phyloP scores from a whole-genome alignment of 53 echinoderm and acorn worm species.

The Holothuria leucospilota region DNA sequence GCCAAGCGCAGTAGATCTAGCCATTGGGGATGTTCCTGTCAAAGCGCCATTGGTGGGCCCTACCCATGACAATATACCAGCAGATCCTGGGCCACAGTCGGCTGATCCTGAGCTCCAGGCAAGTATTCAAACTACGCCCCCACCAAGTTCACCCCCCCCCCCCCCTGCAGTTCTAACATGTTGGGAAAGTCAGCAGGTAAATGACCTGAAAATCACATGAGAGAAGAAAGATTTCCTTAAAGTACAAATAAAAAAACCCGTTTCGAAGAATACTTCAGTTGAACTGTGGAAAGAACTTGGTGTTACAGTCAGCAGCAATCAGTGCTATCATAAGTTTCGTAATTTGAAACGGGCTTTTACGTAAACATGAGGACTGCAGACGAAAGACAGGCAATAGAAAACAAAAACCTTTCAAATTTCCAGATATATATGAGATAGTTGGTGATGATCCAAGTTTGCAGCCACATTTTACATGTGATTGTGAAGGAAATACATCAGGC shows the following conservation, averaged over 20 bases:
- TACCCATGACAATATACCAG: too few relatives aligned
- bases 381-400: neutral
- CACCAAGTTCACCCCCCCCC: too few relatives aligned
- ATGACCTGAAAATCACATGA: too few relatives aligned
- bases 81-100: too few relatives aligned
- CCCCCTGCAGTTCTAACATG: too few relatives aligned
- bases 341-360: constrained; percentile 10
- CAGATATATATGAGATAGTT: neutral
- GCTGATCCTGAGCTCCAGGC: too few relatives aligned
- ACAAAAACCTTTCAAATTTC: neutral
- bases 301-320: neutral
- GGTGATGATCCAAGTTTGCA: constrained; percentile 23
- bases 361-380: constrained; percentile 2
- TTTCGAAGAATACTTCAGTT: neutral
- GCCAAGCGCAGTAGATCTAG: too few relatives aligned
- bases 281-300: neutral
- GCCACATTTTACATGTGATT: neutral
- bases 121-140: too few relatives aligned
- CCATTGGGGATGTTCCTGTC: too few relatives aligned
- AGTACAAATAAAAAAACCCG: neutral
- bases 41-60: too few relatives aligned
- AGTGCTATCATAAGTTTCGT: constrained; percentile 3
- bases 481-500: constrained; percentile 2
- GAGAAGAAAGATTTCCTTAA: too few relatives aligned
- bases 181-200: too few relatives aligned